Evolutionary conservation across 2,888 invertebrate genomes (phyloP).

Genomic region (Lasius platythorax): DNA sequence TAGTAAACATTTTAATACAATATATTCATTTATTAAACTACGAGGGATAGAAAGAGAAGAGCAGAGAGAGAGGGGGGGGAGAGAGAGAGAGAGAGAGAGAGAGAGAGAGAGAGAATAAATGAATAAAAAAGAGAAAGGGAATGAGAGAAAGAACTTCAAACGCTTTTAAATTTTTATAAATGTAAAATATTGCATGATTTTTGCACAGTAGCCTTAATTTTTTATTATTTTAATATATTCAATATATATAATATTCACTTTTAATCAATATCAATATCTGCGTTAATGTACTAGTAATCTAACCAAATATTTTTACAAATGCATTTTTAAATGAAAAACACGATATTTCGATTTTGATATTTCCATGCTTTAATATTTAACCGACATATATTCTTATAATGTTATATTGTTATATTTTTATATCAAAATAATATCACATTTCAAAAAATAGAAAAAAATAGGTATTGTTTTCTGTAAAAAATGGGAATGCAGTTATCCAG

Average conservation of each 20-base stretch:
- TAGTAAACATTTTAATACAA: neutral
- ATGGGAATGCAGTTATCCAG: neutral
- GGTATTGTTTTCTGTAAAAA: neutral
- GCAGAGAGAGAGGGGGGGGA: too few relatives aligned
- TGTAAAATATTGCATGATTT: neutral
- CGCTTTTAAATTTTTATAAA: neutral
- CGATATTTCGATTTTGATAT: neutral
- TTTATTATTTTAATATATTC: conserved; percentile 21
- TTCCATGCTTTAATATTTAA: neutral
- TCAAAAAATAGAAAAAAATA: conserved; percentile 1
- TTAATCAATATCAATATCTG: neutral
- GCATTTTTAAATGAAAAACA: neutral
- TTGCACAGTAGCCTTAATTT: neutral
- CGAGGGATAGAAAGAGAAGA: neutral
- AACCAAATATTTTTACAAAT: neutral
- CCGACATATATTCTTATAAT: neutral
- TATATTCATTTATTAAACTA: neutral
- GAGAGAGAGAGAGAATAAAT: neutral
- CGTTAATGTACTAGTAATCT: neutral
- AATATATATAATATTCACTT: neutral
- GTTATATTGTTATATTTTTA: neutral
- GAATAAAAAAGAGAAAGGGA: neutral
- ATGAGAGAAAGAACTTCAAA: neutral
- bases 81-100: neutral
- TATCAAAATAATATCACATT: neutral